Evolutionary conservation across 2,888 invertebrate species (phyloP), one percentile per base, ranked within the genome.

Genomic region (Apamea epomidion): DNA sequence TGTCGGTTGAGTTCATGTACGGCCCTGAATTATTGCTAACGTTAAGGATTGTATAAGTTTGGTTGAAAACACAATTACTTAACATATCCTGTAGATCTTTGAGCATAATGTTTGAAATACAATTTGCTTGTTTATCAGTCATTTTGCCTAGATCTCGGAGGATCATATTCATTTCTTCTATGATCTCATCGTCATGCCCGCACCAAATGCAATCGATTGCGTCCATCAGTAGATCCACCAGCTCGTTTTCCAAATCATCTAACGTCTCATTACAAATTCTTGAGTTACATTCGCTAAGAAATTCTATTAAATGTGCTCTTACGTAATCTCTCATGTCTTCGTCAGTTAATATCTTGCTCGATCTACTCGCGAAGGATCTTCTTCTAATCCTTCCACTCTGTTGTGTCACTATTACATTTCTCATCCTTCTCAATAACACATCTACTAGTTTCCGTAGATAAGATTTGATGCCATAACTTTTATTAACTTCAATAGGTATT

Each of bases 381-480:
- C 64, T 65, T 5, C 62, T 58, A 54, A 64, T 60, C 14, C 42
- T 80, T 32, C 64, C 67, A 65, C 45, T 68, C 45, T 85, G 77
- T 54, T 76, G 70, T 21, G 51, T 42, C 10, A 85, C 37, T 16
- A 85, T 70, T 1, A 88, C 86, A 71, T 85, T 82, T 64, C 73
- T 88, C 62, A 88, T 80, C 83, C 89, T 92, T 60, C 82, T 84
- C 8, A 94, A 79, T 37, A 95, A 86, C 58, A 84, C 85, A 72
- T 93, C 91, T 18, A 93, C 91, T 67, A 93, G 76, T 81, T 84
- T 90, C 32, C 91, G 88, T 14, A 94, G 81, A 83, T 91, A 92
- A 4, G 80, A 68, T 25, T 67, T 83, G 82, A 89, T 91, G n/a
- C 90, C 90, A 62, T 86, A 88, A 45, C 84, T 82, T 54, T 78